Base-by-base conservation (phyloP, 1,140 invertebrate species). In the Diplogasteroides magnus region DNA sequence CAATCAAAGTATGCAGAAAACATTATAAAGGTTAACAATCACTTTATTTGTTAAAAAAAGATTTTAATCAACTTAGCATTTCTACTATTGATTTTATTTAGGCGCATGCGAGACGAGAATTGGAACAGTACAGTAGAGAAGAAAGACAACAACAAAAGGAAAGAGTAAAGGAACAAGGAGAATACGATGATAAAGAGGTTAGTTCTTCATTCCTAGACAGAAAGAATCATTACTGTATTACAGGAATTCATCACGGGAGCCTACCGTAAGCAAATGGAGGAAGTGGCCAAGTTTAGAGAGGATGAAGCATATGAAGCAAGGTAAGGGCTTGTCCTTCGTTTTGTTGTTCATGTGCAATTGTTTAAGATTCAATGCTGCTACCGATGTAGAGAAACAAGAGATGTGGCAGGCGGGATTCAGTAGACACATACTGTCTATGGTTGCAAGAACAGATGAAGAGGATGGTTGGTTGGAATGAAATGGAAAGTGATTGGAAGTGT, bases 101-200 rank as follows among this genome's bases (percentile, higher is more conserved):
- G 23, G 13, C 23, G 28, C 23, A 26, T 60, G 64, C 55, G 25
- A 65, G 61, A 57, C 64, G 74, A 19, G 62, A 77, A 67, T 31
- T 71, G 19, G 75, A 77, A 29, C 32, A 37, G 28, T 62, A 78
- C 60, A 57, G 55, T 0, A 59, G 72, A n/a, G 70, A 77, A 55
- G 77, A 78, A 64, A 62, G 77, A 28, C 77, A 78, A 67, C 74
- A 77, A 64, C 67, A 75, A 28, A 76, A 74, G 26, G 77, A 78
- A 68, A 62, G 77, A 27, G 71, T 75, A 61, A 68, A 67, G 61
- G 77, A 78, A 58, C 71, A 68, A 0, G 75, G 69, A 15, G 60
- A 77, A 31, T 78, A 75, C 64, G 68, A n/a, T 13, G 77, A 78
- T 48, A 78, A 78, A 48, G 77, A 78, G 55, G 77, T 76, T 19